Evolutionary conservation across 1,140 invertebrate genomes (phyloP), one percentile per base, ranked within the genome.

Genomic region (Magallana ariakensis): DNA sequence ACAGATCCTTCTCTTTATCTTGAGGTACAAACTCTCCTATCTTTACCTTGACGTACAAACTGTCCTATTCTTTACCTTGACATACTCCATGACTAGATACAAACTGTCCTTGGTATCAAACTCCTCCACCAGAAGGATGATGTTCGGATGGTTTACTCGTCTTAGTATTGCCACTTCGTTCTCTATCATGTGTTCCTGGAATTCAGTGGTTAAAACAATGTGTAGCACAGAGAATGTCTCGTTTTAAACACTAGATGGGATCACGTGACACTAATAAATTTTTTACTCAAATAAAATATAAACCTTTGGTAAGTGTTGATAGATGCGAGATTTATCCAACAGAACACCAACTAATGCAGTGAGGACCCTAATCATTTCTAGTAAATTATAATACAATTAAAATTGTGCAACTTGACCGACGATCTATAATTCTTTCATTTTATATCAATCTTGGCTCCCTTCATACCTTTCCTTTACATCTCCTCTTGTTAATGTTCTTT

Each of bases 401-500:
- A 46, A 46, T 46, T 46, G 33, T 46, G 33, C 33, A 2, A 46
- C 5, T 46, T 46, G 33, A 46, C 33, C 5, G 33, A 46, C 33
- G 5, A 46, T 46, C 33, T 4, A 46, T 46, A 46, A 46, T 46
- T 46, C 33, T 46, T 5, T 4, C 5, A 46, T 46, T 46, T 2
- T 46, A 46, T 46, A 46, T 46, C 33, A 46, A 46, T 54, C 2
- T 70, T 13, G 19, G 16, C 58, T 83, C 62, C 15, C 15, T 80
- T 84, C 89, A 86, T 85, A 93, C 93, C 90, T 93, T 93, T 80
- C 93, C 93, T 88, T 93, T 92, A 86, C 94, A 94, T 94, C 98
- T 98, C 83, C 96, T 97, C 94, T 99, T 99, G 94, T 99, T 98
- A 90, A 99, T 99, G 87, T 99, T 97, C 87, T 99, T 99, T 88